These are phyloP conservation scores for Panopea generosa DNA, from an alignment of 2,888 invertebrate genomes.

Conservation along the genomic window DNA sequence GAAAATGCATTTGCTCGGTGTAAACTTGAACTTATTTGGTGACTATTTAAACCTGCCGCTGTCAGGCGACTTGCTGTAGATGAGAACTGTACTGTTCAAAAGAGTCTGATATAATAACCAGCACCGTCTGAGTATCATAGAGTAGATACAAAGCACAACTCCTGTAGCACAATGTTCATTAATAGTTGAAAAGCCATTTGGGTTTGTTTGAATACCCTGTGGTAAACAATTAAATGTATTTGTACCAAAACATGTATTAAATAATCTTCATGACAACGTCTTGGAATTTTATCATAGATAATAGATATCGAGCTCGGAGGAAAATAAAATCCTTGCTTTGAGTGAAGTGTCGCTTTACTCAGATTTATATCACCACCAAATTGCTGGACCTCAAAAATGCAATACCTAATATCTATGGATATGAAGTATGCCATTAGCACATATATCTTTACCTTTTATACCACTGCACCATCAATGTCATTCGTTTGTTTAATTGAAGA, in stretches of 20 bases:
- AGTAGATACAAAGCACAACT: slow-evolving; percentile 42
- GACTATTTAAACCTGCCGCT: slow-evolving; percentile 32
- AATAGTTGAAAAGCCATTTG: slow-evolving; percentile 56
- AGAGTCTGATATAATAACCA: slow-evolving; percentile 29
- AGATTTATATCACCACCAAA: no score
- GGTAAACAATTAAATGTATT: slow-evolving; percentile 51
- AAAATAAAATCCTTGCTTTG: no score
- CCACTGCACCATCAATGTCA: no score
- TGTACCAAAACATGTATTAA: slow-evolving; percentile 54
- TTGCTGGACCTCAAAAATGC: no score
- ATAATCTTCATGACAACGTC: no score
- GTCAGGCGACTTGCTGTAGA: slow-evolving; percentile 27
- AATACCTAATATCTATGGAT: no score
- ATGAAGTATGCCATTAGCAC: no score
- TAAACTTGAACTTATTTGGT: slow-evolving; percentile 30
- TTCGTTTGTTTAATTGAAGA: no score
- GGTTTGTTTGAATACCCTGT: slow-evolving; percentile 45
- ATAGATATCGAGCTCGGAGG: no score
- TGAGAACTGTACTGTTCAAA: slow-evolving; percentile 35
- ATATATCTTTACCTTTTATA: no score
- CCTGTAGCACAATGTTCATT: slow-evolving; percentile 51
- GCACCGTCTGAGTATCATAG: slow-evolving; percentile 59
- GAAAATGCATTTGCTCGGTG: slow-evolving; percentile 12
- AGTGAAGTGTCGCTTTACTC: no score
- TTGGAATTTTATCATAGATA: no score